Percentiles rank a stretch among this genome's conserved stretches.
Evolutionary conservation across 2,797 vertebrate species (phyloP).

Genomic region (Gymnothorax reevesii): DNA sequence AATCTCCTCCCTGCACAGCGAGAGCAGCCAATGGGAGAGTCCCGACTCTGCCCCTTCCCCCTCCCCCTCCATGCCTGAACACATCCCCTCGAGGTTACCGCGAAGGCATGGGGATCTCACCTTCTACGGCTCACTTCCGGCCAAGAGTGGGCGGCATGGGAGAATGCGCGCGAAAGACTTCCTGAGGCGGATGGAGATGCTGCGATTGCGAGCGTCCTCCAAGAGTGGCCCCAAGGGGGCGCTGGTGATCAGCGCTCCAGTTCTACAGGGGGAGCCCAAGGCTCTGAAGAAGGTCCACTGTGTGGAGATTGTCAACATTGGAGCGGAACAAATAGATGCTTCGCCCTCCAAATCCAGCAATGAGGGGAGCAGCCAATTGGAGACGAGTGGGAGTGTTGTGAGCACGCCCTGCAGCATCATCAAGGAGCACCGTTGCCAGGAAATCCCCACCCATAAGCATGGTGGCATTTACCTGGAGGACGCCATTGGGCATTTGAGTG

Average conservation of each 20-base stretch:
- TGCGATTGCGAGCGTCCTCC: slow-evolving; percentile 73
- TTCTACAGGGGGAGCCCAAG: slow-evolving; percentile 80
- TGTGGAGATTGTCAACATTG: slow-evolving; percentile 79
- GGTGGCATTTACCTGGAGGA: slow-evolving; percentile 96
- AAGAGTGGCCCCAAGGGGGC: slow-evolving; percentile 68
- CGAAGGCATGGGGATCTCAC: slow-evolving; percentile 65
- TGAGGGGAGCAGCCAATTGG: slow-evolving; percentile 80
- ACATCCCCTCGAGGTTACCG: slow-evolving; percentile 24
- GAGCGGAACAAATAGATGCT: slow-evolving; percentile 51
- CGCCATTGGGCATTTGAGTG: slow-evolving; percentile 82
- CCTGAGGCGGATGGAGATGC: slow-evolving; percentile 87
- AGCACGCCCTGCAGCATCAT: slow-evolving; percentile 73
- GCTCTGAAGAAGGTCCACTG: slow-evolving; percentile 79
- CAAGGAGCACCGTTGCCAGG: slow-evolving; percentile 78
- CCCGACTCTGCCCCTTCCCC: slow-evolving; percentile 70
- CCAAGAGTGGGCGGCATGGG: slow-evolving; percentile 79
- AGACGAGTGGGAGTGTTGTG: slow-evolving; percentile 70
- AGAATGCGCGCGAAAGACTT: slow-evolving; percentile 85
- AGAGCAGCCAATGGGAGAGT: slow-evolving; percentile 74
- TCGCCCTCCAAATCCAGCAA: slow-evolving; percentile 68
- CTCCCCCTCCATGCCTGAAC: slow-evolving; percentile 73
- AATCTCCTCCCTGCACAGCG: slow-evolving; percentile 90
- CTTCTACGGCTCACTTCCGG: slow-evolving; percentile 61
- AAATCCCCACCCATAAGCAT: slow-evolving; percentile 80
- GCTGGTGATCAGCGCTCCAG: slow-evolving; percentile 81